Base-by-base conservation (phyloP, 2,888 invertebrate species). In the Theodoxus fluviatilis region DNA sequence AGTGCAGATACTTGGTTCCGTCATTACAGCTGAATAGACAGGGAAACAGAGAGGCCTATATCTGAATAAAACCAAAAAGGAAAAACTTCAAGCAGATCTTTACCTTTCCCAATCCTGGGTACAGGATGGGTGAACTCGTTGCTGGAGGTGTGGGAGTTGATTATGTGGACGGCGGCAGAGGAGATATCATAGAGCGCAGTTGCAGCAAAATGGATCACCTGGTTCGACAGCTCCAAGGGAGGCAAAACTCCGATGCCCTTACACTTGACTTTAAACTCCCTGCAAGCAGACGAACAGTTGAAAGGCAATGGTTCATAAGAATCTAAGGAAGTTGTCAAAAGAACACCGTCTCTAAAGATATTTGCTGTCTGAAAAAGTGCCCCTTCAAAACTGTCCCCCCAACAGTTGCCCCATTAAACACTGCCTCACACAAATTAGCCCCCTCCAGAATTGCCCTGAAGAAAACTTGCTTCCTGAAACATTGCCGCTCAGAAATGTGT, bases 101-200 rank as follows among this genome's bases (percentile, higher is more conserved):
- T 67, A 86, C 85, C 85, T 80, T 82, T 83, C 9, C 87, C 87
- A 69, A 87, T 87, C 59, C 86, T 76, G 0, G 87, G 87, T 18
- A 86, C 85, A 18, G 86, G 86, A 72, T 87, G 86, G n/a, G 84
- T 83, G 74, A 83, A 86, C 75, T 86, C 85, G 68, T 87, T 86
- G 69, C 76, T 84, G 70, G 81, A 82, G 22, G 80, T 82, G 76
- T 87, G 87, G 15, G 79, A 78, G 78, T 87, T 87, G 73, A 83
- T 71, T 12, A 87, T 84, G 67, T 85, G 83, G 3, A 87, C 61
- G 0, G 77, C 67, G 1, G 82, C 78, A 3, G 78, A 78, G 18
- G 84, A 82, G 3, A 82, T 80, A 72, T 87, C 87, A 70, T 85
- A 83, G n/a, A 87, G 70, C 0, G 87, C 76, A 4, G 87, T 87